Conservation (phyloP, 1,140 invertebrate genomes). For the Drosophila rufa region DNA sequence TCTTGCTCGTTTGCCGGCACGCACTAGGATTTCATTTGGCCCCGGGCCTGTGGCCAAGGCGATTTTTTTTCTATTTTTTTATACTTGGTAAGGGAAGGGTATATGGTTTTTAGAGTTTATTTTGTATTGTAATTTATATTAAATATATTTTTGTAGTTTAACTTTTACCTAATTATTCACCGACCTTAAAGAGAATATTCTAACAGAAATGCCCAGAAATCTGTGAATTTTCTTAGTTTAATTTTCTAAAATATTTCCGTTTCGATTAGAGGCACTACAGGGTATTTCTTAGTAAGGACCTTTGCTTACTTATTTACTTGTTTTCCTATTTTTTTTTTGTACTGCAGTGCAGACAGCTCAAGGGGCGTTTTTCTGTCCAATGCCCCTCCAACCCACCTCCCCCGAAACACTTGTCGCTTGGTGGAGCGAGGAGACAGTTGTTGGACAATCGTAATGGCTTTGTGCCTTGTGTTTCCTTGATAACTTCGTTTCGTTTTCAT, state of each 20-base stretch:
- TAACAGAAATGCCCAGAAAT: not conserved
- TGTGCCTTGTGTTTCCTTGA: slow-evolving; percentile 61
- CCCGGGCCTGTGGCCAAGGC: slow-evolving; percentile 22
- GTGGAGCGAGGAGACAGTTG: slow-evolving; percentile 18
- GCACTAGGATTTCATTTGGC: slow-evolving; percentile 61
- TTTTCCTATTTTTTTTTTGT: not conserved
- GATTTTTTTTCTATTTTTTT: slow-evolving; percentile 8
- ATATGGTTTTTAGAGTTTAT: not conserved
- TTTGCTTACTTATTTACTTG: not conserved
- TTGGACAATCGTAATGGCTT: slow-evolving; percentile 59
- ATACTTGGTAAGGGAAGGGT: not conserved
- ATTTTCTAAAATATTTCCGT: not conserved
- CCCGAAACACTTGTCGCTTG: slow-evolving; percentile 66
- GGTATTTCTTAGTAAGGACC: not conserved
- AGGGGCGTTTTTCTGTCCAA: slow-evolving; percentile 14
- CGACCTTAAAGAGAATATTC: no score
- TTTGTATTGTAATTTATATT: not conserved
- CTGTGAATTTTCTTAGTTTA: no score
- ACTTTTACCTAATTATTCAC: not conserved
- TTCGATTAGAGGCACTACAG: not conserved
- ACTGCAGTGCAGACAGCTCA: slow-evolving; percentile 33
- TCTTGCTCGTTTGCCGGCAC: slow-evolving; percentile 45
- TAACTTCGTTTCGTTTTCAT: slow-evolving; percentile 78
- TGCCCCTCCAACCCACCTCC: not conserved
- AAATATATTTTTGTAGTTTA: no score